Evolutionary conservation across 2,888 invertebrate species (phyloP).

Genomic region (Tenthredo distinguenda): DNA sequence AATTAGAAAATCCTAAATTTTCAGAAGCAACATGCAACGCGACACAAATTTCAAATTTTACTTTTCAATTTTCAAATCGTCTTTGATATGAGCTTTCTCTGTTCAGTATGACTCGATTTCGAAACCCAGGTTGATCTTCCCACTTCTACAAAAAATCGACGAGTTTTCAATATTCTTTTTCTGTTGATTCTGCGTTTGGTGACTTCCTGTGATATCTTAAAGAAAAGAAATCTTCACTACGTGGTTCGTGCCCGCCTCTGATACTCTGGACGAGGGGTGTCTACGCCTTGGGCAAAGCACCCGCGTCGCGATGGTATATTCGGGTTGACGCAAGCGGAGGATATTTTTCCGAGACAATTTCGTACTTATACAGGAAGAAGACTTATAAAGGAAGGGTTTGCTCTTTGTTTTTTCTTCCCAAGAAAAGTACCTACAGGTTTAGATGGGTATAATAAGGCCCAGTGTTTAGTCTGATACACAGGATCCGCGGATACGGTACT

Average conservation of each 20-base stretch:
- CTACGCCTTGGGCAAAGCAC: not conserved
- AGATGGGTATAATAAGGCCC: not conserved
- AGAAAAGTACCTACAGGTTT: not conserved
- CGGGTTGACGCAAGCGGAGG: slow-evolving; percentile 36
- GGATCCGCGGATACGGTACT: not conserved
- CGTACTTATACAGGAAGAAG: no score
- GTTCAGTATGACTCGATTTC: not conserved
- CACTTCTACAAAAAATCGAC: not conserved
- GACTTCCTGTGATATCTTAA: not conserved
- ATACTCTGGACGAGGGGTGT: not conserved
- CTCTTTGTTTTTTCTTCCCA: not conserved
- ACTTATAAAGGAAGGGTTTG: slow-evolving; percentile 18
- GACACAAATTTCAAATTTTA: not conserved
- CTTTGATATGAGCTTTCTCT: not conserved
- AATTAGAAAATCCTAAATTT: not conserved
- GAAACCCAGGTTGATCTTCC: not conserved
- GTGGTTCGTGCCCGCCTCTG: not conserved
- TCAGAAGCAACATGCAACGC: not conserved
- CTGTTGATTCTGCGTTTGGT: not conserved
- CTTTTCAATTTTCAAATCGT: not conserved
- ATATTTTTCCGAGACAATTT: slow-evolving; percentile 36
- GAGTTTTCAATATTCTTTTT: not conserved
- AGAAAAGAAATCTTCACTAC: not conserved
- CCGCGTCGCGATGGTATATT: slow-evolving; percentile 7
- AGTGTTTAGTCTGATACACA: not conserved